phyloP scores from a whole-genome alignment of 2,888 invertebrate species.

The Cheilosia vulpina region DNA sequence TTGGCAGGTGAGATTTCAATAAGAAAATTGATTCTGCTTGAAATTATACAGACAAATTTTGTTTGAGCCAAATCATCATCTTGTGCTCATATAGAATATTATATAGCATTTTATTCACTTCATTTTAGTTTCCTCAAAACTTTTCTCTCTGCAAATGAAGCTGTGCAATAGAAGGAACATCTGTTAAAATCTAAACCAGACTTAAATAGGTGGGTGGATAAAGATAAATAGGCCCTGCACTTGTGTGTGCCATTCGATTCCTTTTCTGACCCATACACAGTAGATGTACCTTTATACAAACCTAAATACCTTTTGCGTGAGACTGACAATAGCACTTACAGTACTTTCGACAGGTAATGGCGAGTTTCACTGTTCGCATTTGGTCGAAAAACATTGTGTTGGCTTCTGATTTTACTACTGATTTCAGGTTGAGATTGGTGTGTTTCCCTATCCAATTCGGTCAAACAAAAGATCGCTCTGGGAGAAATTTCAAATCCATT shows the following conservation, averaged over 20 bases:
- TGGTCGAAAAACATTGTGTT: conserved; percentile 19
- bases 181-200: too few species aligned
- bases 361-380: background rate
- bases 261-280: background rate
- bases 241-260: background rate
- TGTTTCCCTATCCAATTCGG: conserved; percentile 8
- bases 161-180: too few species aligned
- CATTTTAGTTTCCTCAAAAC: too few species aligned
- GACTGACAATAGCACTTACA: conserved; percentile 19
- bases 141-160: too few species aligned
- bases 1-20: background rate
- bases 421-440: conserved; percentile 31
- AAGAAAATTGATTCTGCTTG: background rate
- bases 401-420: conserved; percentile 25
- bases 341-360: background rate
- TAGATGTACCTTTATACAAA: background rate
- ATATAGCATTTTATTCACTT: too few species aligned
- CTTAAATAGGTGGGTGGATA: too few species aligned
- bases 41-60: too few species aligned
- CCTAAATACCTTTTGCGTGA: background rate
- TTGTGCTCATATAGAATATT: too few species aligned
- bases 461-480: conserved; percentile 14
- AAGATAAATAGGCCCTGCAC: too few species aligned
- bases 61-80: too few species aligned
- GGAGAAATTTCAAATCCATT: conserved; percentile 47